Conservation (phyloP, 2,113 vertebrate species). For the Osmerus mordax region DNA sequence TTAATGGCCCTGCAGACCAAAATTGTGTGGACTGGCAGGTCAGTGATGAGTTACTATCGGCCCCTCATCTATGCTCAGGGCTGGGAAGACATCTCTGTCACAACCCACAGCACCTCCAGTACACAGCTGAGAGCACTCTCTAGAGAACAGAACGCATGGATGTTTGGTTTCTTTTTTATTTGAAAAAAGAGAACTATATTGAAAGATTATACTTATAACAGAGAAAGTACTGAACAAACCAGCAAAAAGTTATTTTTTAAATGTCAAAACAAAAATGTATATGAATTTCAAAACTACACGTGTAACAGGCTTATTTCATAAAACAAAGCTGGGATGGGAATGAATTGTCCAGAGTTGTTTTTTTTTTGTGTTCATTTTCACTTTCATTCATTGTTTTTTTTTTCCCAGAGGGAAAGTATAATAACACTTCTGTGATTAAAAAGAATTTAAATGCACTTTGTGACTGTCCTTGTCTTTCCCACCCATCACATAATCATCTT, state of each 20-base stretch:
- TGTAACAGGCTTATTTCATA: slow-evolving; percentile 67
- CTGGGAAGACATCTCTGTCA: slow-evolving; percentile 3
- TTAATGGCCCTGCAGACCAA: slow-evolving; percentile 12
- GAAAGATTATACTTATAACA: slow-evolving; percentile 66
- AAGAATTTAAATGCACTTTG: slow-evolving; percentile 59
- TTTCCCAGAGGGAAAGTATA: slow-evolving; percentile 55
- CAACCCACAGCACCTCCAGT: slow-evolving; percentile 3
- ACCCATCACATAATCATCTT: slow-evolving; percentile 1
- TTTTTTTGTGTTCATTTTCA: slow-evolving; percentile 43
- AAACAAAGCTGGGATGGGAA: slow-evolving; percentile 48
- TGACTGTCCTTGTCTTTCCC: slow-evolving; percentile 36
- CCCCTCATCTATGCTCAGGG: slow-evolving; percentile 25
- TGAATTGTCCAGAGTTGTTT: slow-evolving; percentile 47
- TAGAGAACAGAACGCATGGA: slow-evolving; percentile 67
- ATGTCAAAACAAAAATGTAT: slow-evolving; percentile 62
- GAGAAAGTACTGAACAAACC: slow-evolving; percentile 68
- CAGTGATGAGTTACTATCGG: slow-evolving; percentile 24
- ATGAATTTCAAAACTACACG: slow-evolving; percentile 58
- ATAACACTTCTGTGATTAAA: slow-evolving; percentile 63
- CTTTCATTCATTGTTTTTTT: slow-evolving; percentile 21
- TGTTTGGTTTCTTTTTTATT: slow-evolving; percentile 55
- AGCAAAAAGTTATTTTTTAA: slow-evolving; percentile 75
- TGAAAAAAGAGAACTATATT: slow-evolving; percentile 62
- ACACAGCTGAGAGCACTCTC: slow-evolving; percentile 25
- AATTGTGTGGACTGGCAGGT: neutral